Base-by-base conservation (phyloP, 2,888 invertebrate genomes). In the Anorthoa munda region DNA sequence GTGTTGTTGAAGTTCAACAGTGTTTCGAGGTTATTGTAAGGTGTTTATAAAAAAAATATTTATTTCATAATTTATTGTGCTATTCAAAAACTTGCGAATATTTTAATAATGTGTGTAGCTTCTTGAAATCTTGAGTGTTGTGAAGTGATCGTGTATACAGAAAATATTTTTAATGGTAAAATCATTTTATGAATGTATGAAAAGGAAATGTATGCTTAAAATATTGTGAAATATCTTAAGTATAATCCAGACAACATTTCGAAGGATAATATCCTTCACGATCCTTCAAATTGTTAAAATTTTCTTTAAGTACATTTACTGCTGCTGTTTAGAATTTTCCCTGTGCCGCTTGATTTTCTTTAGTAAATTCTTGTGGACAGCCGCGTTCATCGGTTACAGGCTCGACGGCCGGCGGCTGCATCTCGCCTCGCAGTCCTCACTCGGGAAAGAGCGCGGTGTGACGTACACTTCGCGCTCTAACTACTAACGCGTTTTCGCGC, bases 391-490 rank as follows among this genome's bases (percentile, higher is more conserved):
- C 61, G 63, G 45, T 46, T 68, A 59, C 75, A 72, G 78, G 60
- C 71, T 46, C 51, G 65, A 18, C 67, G 72, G 59, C 72, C 18
- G 68, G 75, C 75, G 78, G 70, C 75, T 73, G 79, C 76, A 78
- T 75, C 77, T 75, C 78, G 73, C 94, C 94, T 72, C 75, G 75
- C 94, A 94, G 95, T 95, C 87, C 85, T 88, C 88, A 77, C 79
- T 88, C 90, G 91, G 90, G 82, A 76, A 82, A 91, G 91, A 89
- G 85, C 90, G 94, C 91, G 92, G 90, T 82, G 88, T 83, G 92
- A 94, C 95, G 95, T 92, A 72, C 86, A 79, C 80, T 78, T 84
- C 48, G 90, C 87, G 87, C 88, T 85, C 86, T 75, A 81, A 77
- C 63, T 77, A 50, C n/a, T 26, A 67, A 65, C 74, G 82, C 87